phyloP scores from a whole-genome alignment of 2,888 invertebrate species.

The Philaethria dido region DNA sequence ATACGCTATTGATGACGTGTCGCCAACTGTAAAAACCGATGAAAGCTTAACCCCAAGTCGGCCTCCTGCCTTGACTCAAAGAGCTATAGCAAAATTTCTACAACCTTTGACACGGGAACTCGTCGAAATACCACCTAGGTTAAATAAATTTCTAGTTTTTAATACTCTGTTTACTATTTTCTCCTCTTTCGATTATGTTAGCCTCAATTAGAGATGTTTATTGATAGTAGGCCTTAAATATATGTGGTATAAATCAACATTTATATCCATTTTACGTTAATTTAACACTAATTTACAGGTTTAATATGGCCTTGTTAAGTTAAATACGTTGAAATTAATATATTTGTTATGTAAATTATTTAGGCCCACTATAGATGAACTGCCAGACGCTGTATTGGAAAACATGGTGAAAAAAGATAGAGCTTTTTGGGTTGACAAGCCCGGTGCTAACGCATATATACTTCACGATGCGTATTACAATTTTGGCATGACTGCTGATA shows the following conservation, averaged over 20 bases:
- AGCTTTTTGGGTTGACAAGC: slow-evolving; percentile 83
- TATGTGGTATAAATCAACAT: no score
- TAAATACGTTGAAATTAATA: neutral
- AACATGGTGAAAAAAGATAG: slow-evolving; percentile 75
- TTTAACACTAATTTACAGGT: no score
- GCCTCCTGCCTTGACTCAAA: slow-evolving; percentile 77
- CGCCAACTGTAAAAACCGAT: slow-evolving; percentile 59
- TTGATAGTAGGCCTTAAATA: no score
- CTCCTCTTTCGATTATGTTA: no score
- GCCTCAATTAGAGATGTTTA: no score
- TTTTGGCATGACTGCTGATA: slow-evolving; percentile 66
- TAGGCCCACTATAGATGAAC: slow-evolving; percentile 71
- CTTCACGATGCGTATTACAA: slow-evolving; percentile 76
- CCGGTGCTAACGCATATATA: slow-evolving; percentile 80
- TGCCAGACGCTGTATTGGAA: slow-evolving; percentile 73
- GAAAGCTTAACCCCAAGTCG: slow-evolving; percentile 70
- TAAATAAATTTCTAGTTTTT: no score
- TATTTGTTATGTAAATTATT: slow-evolving; percentile 38
- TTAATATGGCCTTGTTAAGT: no score
- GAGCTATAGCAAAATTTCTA: slow-evolving; percentile 70
- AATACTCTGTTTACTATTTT: no score
- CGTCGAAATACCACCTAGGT: slow-evolving; percentile 65
- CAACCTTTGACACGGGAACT: slow-evolving; percentile 72
- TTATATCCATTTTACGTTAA: no score
- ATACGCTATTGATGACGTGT: slow-evolving; percentile 57